These are phyloP conservation scores for Mesorhabditis spiculigera DNA, from an alignment of 2,888 invertebrate genomes.

Conservation along the genomic window DNA sequence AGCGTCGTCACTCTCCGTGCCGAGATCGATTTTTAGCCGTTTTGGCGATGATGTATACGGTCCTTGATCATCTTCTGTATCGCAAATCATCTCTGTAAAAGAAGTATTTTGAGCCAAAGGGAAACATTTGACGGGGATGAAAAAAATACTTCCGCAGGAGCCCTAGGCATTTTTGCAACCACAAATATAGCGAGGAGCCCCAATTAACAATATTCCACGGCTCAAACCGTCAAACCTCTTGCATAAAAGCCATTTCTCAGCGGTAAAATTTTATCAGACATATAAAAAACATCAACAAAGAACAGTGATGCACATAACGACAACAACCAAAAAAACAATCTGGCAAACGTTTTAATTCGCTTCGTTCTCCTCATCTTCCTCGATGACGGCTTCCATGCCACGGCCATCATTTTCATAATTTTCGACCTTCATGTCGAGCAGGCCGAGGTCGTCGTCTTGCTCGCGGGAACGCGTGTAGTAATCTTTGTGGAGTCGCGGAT, in stretches of 20 bases:
- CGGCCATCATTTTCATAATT: constrained; percentile 65
- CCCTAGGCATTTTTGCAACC: too few species aligned
- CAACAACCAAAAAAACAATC: neutral
- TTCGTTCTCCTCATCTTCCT: constrained; percentile 38
- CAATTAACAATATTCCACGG: too few species aligned
- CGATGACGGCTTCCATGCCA: constrained; percentile 37
- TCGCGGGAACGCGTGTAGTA: constrained; percentile 80
- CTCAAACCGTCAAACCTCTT: too few species aligned
- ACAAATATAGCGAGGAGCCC: too few species aligned
- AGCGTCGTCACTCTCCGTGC: neutral
- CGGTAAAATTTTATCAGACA: too few species aligned
- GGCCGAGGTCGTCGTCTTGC: constrained; percentile 89
- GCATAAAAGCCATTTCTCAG: too few species aligned
- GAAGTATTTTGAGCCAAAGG: too few species aligned
- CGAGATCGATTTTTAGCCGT: neutral
- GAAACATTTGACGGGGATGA: too few species aligned
- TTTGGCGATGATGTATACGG: neutral
- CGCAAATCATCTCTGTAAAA: too few species aligned
- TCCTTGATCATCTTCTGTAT: neutral
- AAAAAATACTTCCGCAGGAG: too few species aligned
- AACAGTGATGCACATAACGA: too few species aligned
- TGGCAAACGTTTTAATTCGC: constrained; percentile 11
- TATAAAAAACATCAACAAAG: too few species aligned
- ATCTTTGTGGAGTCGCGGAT: constrained; percentile 69
- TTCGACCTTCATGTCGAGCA: constrained; percentile 93